Conservation (phyloP, 2,797 vertebrate species). For the Myoxocephalus aenaeus region DNA sequence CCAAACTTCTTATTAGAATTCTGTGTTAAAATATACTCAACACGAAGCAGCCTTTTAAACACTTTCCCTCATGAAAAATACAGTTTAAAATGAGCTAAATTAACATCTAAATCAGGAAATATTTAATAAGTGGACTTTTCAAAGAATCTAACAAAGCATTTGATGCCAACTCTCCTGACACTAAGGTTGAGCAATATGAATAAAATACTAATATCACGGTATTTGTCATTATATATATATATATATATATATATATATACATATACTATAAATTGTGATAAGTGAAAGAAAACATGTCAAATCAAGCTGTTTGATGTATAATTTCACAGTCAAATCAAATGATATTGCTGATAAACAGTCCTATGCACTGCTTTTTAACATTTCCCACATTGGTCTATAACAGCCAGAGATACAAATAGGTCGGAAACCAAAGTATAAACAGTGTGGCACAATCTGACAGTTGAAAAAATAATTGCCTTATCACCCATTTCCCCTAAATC, state of each 20-base stretch:
- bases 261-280: not conserved
- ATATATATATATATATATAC: too few species aligned
- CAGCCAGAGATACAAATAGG: not conserved
- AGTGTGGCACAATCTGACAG: not conserved
- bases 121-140: slow-evolving; percentile 3
- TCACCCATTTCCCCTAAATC: not conserved
- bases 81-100: not conserved
- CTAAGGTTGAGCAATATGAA: not conserved
- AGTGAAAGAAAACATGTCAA: not conserved
- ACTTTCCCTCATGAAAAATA: too few species aligned
- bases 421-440: not conserved
- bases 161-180: not conserved
- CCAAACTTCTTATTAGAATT: not conserved
- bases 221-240: not conserved
- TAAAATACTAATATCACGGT: not conserved
- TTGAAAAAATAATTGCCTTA: not conserved
- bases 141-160: not conserved
- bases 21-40: not conserved
- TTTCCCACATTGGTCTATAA: not conserved
- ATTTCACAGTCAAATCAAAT: not conserved
- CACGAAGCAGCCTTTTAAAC: not conserved
- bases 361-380: not conserved
- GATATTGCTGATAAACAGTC: not conserved
- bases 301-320: not conserved
- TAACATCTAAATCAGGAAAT: not conserved